Percentiles rank a stretch among this genome's conserved stretches.
Evolutionary conservation across 2,888 invertebrate genomes (phyloP).

Genomic region (Macaria liturata): DNA sequence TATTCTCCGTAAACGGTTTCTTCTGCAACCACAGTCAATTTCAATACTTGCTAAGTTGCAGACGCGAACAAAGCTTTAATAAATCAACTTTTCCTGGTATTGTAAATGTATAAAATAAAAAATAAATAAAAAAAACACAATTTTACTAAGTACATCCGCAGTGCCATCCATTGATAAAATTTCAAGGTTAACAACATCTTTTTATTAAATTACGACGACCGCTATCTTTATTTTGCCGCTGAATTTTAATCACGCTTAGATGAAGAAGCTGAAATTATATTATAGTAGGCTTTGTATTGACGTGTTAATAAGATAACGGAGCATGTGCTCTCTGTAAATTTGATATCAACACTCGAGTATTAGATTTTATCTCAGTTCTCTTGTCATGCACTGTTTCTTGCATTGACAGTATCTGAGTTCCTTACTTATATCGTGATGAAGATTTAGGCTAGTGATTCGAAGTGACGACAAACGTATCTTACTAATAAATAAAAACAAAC

Average conservation of each 20-base stretch:
- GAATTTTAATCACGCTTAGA: background rate
- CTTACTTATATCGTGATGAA: background rate
- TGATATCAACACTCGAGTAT: slow-evolving; percentile 38
- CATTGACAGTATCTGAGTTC: slow-evolving; percentile 16
- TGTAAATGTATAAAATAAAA: too few species aligned
- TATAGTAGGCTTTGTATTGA: slow-evolving; percentile 40
- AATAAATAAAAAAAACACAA: too few species aligned
- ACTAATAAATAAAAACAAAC: slow-evolving; percentile 1
- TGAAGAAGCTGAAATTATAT: background rate
- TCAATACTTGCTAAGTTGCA: too few species aligned
- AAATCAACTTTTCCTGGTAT: too few species aligned
- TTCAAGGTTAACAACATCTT: too few species aligned
- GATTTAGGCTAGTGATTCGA: background rate
- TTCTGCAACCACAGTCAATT: too few species aligned
- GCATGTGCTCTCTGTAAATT: slow-evolving; percentile 18
- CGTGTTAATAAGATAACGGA: slow-evolving; percentile 2
- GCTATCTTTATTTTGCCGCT: slow-evolving; percentile 16
- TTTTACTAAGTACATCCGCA: too few species aligned
- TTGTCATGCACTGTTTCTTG: slow-evolving; percentile 9
- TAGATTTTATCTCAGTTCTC: slow-evolving; percentile 24
- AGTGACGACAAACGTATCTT: background rate
- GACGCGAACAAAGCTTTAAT: too few species aligned
- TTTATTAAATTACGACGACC: too few species aligned
- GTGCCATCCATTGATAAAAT: too few species aligned
- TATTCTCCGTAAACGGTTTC: too few species aligned